Evolutionary conservation across 1,140 invertebrate genomes (phyloP).

Genomic region (Eumeta japonica): DNA sequence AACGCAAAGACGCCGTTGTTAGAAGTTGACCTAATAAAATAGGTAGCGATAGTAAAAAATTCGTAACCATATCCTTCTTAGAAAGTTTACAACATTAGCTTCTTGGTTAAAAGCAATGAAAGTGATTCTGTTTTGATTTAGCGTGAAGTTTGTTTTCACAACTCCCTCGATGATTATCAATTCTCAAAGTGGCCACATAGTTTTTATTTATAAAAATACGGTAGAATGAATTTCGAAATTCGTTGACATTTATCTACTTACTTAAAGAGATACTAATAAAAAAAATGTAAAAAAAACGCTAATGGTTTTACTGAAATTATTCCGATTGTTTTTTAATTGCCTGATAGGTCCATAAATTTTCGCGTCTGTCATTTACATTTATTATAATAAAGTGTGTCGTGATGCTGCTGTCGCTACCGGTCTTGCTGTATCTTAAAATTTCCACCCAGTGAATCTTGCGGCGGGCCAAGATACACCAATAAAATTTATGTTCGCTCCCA

Average conservation of each 20-base stretch:
- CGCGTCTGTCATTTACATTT: not conserved
- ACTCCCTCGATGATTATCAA: too few relatives aligned
- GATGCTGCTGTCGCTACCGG: conserved; percentile 22
- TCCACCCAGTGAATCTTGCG: conserved; percentile 52
- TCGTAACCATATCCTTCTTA: not conserved
- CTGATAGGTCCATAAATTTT: not conserved
- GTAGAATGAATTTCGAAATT: too few relatives aligned
- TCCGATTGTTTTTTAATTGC: not conserved
- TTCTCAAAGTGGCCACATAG: too few relatives aligned
- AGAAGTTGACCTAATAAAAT: conserved; percentile 54
- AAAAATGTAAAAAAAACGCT: not conserved
- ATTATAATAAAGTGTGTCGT: not conserved
- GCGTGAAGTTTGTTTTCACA: not conserved
- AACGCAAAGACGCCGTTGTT: conserved; percentile 53
- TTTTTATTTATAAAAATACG: too few relatives aligned
- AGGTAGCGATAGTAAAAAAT: conserved; percentile 24
- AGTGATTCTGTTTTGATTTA: not conserved
- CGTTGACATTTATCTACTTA: too few relatives aligned
- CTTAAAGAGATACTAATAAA: not conserved
- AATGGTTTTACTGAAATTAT: not conserved
- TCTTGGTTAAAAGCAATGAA: not conserved
- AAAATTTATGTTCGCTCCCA: conserved; percentile 41
- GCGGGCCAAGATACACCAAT: conserved; percentile 43
- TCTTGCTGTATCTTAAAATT: conserved; percentile 53
- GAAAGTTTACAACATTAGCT: not conserved